phyloP scores from a whole-genome alignment of 2,113 vertebrate genomes.

The Fulmarus glacialis region DNA sequence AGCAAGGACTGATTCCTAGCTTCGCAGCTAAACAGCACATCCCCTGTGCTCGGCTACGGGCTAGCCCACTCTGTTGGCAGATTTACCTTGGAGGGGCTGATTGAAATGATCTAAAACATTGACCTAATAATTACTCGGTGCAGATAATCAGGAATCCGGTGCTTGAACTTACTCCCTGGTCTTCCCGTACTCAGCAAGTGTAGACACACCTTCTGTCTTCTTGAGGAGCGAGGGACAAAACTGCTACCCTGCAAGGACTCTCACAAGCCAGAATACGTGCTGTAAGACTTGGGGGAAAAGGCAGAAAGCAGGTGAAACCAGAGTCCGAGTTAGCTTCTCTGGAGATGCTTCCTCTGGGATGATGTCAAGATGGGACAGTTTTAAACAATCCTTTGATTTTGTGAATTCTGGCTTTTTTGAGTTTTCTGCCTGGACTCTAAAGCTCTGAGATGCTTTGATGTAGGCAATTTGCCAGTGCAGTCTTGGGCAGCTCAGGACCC shows the following conservation, averaged over 20 bases:
- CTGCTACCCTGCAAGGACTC: not conserved
- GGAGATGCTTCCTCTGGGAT: not conserved
- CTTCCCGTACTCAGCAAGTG: not conserved
- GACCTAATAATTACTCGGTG: not conserved
- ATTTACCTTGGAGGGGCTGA: not conserved
- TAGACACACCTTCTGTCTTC: not conserved
- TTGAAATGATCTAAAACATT: not conserved
- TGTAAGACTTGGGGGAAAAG: not conserved
- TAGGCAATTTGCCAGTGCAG: not conserved
- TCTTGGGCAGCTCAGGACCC: not conserved
- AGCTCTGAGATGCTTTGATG: not conserved
- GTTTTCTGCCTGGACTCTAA: not conserved
- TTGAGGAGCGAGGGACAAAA: not conserved
- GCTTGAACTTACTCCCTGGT: not conserved
- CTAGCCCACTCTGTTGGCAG: not conserved
- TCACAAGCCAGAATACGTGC: not conserved
- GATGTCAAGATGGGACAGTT: not conserved
- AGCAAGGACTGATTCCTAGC: not conserved
- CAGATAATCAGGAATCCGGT: not conserved
- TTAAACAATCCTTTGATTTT: not conserved
- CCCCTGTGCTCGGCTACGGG: not conserved
- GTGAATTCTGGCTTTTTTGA: not conserved
- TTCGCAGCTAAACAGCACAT: not conserved
- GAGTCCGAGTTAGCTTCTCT: not conserved
- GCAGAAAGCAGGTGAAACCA: not conserved